Evolutionary conservation across 2,888 invertebrate genomes (phyloP).

Genomic region (Harpalus rubripes): DNA sequence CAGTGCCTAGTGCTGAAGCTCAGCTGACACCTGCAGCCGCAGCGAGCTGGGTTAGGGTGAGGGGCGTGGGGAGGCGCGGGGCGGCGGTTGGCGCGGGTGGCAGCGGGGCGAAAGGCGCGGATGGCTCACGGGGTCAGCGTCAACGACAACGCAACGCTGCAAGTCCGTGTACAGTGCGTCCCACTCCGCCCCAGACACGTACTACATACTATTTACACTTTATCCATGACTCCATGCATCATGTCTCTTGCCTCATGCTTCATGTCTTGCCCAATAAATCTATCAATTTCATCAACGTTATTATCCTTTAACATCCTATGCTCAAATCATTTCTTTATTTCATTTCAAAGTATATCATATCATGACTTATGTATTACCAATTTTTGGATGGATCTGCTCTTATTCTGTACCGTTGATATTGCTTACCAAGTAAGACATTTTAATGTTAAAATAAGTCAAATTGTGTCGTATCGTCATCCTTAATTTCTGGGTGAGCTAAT

Average conservation of each 20-base stretch:
- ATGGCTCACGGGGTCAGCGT: slow-evolving; percentile 66
- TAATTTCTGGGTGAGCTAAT: too few relatives aligned
- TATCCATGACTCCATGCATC: background rate
- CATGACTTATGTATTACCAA: too few relatives aligned
- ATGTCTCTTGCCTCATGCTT: background rate
- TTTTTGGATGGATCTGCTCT: too few relatives aligned
- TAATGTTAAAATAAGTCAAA: too few relatives aligned
- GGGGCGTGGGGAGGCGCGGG: slow-evolving; percentile 68
- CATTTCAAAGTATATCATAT: too few relatives aligned
- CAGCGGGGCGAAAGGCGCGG: slow-evolving; percentile 68
- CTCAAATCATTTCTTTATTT: background rate
- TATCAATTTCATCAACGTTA: background rate
- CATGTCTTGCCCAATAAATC: background rate
- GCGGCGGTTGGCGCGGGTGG: slow-evolving; percentile 66
- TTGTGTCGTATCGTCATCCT: too few relatives aligned
- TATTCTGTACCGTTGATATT: too few relatives aligned
- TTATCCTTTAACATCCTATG: background rate
- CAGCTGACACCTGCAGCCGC: slow-evolving; percentile 78
- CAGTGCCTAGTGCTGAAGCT: slow-evolving; percentile 45
- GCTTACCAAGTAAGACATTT: too few relatives aligned
- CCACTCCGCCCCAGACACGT: slow-evolving; percentile 64
- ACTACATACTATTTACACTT: slow-evolving; percentile 20
- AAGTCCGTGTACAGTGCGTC: slow-evolving; percentile 71
- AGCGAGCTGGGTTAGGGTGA: slow-evolving; percentile 68
- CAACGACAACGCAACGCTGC: slow-evolving; percentile 64